Evolutionary conservation across 92 coral and sea anemone species (phyloP).

Genomic region (Zoanthus gigantus): DNA sequence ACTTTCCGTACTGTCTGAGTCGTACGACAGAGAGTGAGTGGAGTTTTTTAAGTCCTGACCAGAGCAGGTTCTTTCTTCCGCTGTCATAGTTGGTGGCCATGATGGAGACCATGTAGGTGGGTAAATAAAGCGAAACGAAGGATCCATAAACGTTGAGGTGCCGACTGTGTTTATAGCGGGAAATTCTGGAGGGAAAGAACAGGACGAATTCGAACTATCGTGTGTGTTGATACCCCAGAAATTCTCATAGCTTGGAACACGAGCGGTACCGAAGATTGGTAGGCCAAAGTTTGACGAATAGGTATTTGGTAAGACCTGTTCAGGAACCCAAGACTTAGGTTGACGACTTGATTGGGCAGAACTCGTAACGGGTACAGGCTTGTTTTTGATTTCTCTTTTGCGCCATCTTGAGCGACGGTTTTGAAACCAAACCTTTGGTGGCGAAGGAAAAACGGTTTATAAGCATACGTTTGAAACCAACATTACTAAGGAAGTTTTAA

Average conservation of each 20-base stretch:
- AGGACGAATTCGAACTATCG: not conserved
- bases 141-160: not conserved
- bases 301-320: not conserved
- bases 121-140: not conserved
- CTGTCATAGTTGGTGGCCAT: not conserved
- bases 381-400: constrained; percentile 78
- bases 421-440: constrained; percentile 81
- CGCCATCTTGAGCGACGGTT: constrained; percentile 92
- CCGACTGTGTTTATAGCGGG: constrained; percentile 15
- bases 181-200: not conserved
- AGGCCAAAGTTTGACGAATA: not conserved
- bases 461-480: not conserved
- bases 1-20: constrained; percentile 39
- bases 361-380: constrained; percentile 61
- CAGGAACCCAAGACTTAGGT: not conserved
- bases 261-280: not conserved
- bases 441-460: not conserved
- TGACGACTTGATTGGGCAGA: not conserved
- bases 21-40: constrained; percentile 12
- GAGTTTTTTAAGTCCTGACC: not conserved
- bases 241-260: not conserved
- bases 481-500: no score
- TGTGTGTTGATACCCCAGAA: not conserved
- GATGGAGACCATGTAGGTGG: not conserved
- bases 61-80: not conserved